These are phyloP conservation scores for Dryobates pubescens DNA, from an alignment of 2,797 vertebrate species.

Conservation along the genomic window DNA sequence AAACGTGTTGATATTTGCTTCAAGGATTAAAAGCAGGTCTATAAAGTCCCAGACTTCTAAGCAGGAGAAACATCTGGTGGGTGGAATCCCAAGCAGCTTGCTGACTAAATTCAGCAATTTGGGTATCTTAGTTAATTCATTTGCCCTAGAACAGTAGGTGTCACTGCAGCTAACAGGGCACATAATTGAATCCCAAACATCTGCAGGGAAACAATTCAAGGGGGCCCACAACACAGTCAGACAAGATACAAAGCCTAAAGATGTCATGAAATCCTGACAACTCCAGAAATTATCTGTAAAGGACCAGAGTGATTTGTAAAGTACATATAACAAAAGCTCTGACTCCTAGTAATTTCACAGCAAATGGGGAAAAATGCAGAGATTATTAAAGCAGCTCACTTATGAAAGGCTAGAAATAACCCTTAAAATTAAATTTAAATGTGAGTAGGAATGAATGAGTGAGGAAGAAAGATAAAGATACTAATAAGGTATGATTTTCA, in stretches of 20 bases:
- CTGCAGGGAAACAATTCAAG: constrained; percentile 34
- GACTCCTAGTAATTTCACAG: constrained; percentile 47
- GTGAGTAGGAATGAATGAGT: constrained; percentile 74
- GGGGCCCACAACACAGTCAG: not conserved
- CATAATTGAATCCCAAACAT: constrained; percentile 45
- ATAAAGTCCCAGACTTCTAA: constrained; percentile 59
- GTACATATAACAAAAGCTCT: constrained; percentile 41
- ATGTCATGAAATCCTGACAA: constrained; percentile 39
- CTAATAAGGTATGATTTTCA: constrained; percentile 83
- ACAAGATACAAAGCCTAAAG: constrained; percentile 20
- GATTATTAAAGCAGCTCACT: constrained; percentile 63
- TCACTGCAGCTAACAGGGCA: constrained; percentile 47
- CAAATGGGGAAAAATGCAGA: constrained; percentile 41
- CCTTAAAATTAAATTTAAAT: constrained; percentile 76
- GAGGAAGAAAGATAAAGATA: constrained; percentile 81
- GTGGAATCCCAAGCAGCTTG: constrained; percentile 48
- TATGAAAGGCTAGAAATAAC: constrained; percentile 47
- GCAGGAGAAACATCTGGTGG: constrained; percentile 73
- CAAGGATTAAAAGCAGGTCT: constrained; percentile 76
- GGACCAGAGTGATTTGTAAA: constrained; percentile 31
- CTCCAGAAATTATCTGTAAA: constrained; percentile 32
- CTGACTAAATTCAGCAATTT: constrained; percentile 55
- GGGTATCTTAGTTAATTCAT: constrained; percentile 68
- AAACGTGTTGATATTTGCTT: constrained; percentile 77
- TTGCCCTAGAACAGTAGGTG: constrained; percentile 51